Evolutionary conservation across 2,797 vertebrate genomes (phyloP), one percentile per base, ranked within the genome.

Genomic region (Coranthus polyacanthus): DNA sequence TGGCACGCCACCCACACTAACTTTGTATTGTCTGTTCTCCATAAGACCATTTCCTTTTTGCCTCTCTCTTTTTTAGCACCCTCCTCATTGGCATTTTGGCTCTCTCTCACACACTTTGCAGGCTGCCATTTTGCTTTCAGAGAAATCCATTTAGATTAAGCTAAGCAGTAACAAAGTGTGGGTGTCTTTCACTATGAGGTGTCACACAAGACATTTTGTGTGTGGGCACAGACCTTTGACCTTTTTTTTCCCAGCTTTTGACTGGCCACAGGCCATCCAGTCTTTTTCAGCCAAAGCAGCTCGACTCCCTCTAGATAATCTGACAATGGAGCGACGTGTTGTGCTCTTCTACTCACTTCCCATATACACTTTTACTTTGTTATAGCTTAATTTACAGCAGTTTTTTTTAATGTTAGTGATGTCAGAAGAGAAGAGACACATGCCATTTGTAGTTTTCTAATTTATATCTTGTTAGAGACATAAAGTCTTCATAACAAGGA

Each of bases 121-220:
- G 44, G 43, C 73, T 64, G 78, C 44, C 34, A 20, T 79, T 85
- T 79, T 71, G 61, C 68, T 85, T 80, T 82, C 56, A 85, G 75
- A 82, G 41, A 85, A 87, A 86, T 86, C 80, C 72, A 78, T 82
- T 90, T 73, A 86, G 77, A 90, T 90, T 87, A 88, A 64, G 68
- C 67, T 82, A 68, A 79, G 66, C 69, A 72, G 68, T 39, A 62
- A 64, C 63, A 68, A 83, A 77, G 69, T 59, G 84, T 84, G 78
- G 84, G 81, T 69, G 82, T 84, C 64, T 76, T 81, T 64, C 50
- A 64, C 71, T 75, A 56, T 32, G 52, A 81, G 54, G 67, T 72
- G 81, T 75, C 83, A 82, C 75, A 73, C 69, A 62, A 79, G 72
- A 75, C 79, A 66, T 64, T 78, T 56, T 75, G 72, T 85, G 76